A percentile compares a stretch with the other conserved stretches of the same genome.
These are phyloP conservation scores for Hypanus sabinus DNA, from an alignment of 2,113 vertebrate genomes.

Conservation along the genomic window DNA sequence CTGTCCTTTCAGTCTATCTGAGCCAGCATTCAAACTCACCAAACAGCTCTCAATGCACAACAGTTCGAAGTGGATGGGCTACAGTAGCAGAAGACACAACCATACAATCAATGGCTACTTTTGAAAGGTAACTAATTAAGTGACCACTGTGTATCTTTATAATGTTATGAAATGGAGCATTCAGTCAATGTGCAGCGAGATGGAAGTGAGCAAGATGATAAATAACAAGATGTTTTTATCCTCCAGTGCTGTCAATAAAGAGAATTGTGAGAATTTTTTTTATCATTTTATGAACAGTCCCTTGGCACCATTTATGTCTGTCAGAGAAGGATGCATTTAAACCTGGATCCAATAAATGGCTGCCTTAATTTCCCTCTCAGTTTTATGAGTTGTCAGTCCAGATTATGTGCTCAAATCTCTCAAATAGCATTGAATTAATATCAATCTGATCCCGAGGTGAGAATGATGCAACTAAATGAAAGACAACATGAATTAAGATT, in stretches of 20 bases:
- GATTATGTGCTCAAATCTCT: neutral
- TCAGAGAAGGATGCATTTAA: neutral
- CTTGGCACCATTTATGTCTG: neutral
- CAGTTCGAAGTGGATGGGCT: too few species aligned
- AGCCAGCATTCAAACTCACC: too few species aligned
- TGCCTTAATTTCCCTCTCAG: neutral
- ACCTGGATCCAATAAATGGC: neutral
- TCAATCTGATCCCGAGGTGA: neutral
- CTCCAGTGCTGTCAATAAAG: neutral
- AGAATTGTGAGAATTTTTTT: neutral
- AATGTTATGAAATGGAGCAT: neutral
- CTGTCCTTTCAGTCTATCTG: too few species aligned
- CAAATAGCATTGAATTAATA: neutral
- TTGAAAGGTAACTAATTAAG: too few species aligned
- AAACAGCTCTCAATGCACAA: too few species aligned
- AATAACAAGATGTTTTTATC: neutral
- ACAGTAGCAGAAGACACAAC: too few species aligned
- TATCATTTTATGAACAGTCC: neutral
- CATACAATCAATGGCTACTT: too few species aligned
- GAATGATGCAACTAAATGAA: neutral
- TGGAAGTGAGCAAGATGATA: neutral
- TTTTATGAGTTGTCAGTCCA: neutral
- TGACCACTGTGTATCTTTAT: too few species aligned
- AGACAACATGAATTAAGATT: conserved; percentile 15
- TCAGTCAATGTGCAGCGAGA: neutral